phyloP scores from a whole-genome alignment of 1,140 invertebrate genomes.

The Apis cerana region DNA sequence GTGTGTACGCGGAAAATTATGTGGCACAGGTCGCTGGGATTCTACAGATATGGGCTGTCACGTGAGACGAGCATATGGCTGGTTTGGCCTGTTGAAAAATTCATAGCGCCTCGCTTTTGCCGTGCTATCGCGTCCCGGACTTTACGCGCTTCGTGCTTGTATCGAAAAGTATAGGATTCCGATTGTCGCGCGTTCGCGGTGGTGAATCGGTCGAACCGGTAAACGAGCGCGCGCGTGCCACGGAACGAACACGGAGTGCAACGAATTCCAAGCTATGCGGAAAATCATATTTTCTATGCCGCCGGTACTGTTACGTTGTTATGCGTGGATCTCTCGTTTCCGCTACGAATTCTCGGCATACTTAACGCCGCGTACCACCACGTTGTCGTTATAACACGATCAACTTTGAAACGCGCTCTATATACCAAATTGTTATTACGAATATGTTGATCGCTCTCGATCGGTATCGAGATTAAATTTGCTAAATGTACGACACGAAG shows the following conservation, averaged over 20 bases:
- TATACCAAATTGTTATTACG: background rate
- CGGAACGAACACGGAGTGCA: constrained; percentile 27
- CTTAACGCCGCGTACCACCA: background rate
- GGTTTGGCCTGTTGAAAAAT: constrained; percentile 31
- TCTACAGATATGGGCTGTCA: constrained; percentile 36
- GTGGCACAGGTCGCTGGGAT: constrained; percentile 27
- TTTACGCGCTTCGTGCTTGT: background rate
- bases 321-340: constrained; percentile 31
- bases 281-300: constrained; percentile 30
- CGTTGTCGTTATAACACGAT: constrained; percentile 5
- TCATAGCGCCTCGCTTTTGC: background rate
- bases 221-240: background rate
- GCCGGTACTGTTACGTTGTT: constrained; percentile 32
- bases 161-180: background rate
- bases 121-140: background rate
- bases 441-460: background rate
- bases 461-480: background rate
- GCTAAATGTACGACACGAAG: no score
- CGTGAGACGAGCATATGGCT: constrained; percentile 33
- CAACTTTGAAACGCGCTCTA: background rate
- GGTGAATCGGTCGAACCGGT: background rate
- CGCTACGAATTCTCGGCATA: constrained; percentile 1
- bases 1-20: constrained; percentile 39
- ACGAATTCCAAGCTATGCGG: constrained; percentile 44
- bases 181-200: background rate